Conservation (phyloP, 2,113 vertebrate genomes). For the Capreolus pygargus region DNA sequence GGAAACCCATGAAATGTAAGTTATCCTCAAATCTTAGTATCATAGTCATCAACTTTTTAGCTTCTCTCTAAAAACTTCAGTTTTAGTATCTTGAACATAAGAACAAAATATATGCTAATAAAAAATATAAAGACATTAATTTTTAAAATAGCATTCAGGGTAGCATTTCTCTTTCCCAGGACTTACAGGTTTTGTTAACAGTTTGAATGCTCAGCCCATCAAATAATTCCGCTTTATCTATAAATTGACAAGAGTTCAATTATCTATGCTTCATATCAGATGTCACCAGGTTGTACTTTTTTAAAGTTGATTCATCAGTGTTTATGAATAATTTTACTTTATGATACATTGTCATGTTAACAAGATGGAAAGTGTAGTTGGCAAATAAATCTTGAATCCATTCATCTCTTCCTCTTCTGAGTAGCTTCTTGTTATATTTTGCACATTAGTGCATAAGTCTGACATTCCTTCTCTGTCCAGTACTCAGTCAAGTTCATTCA, state of each 20-base stretch:
- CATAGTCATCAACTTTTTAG: neutral
- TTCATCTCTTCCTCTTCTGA: neutral
- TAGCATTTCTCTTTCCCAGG: neutral
- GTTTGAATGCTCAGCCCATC: neutral
- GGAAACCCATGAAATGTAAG: neutral
- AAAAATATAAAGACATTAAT: neutral
- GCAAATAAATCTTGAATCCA: slow-evolving; percentile 23
- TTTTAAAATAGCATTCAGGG: neutral
- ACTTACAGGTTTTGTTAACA: neutral
- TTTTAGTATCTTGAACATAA: neutral
- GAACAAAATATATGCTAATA: neutral
- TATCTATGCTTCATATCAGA: neutral
- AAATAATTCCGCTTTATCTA: neutral
- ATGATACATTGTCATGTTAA: slow-evolving; percentile 1
- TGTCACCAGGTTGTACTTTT: slow-evolving; percentile 24
- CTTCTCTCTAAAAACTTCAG: neutral
- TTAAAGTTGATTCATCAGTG: slow-evolving; percentile 14
- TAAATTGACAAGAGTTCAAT: neutral
- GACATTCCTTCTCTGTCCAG: slow-evolving; percentile 11
- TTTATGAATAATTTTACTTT: slow-evolving; percentile 46
- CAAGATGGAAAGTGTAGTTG: slow-evolving; percentile 52
- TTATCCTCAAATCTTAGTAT: neutral
- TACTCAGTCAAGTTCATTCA: neutral
- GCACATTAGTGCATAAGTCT: slow-evolving; percentile 27
- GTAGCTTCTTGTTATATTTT: neutral